Evolutionary conservation across 2,888 invertebrate genomes (phyloP).

Genomic region (Stenodema calcarata): DNA sequence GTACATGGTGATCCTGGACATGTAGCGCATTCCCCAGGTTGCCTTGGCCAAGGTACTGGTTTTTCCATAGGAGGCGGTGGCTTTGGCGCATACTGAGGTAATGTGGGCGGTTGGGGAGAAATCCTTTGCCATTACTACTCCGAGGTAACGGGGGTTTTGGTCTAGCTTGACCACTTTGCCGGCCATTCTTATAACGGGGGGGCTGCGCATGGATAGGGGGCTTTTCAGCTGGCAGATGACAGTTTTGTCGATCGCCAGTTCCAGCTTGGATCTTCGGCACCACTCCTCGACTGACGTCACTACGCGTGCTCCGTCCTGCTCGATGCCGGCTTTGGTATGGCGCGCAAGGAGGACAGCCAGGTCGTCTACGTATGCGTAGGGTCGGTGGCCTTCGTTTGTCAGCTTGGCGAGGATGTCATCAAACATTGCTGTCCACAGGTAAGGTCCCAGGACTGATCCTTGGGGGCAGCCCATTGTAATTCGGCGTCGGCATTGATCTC

Average conservation of each 20-base stretch:
- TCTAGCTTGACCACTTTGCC: neutral
- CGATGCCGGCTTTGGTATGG: neutral
- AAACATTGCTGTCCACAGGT: slow-evolving; percentile 54
- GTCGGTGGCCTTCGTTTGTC: neutral
- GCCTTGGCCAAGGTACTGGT: too few species aligned
- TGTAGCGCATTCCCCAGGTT: too few species aligned
- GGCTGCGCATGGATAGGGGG: neutral
- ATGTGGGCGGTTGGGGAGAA: too few species aligned
- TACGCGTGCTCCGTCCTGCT: neutral
- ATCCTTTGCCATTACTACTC: too few species aligned
- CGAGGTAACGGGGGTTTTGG: too few species aligned
- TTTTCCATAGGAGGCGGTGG: too few species aligned
- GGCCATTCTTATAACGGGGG: neutral
- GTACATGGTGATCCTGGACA: too few species aligned
- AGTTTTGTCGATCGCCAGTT: neutral
- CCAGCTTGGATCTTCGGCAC: neutral
- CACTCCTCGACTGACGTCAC: neutral
- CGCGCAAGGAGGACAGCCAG: slow-evolving; percentile 14
- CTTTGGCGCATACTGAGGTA: too few species aligned
- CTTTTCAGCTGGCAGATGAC: neutral
- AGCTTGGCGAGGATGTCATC: slow-evolving; percentile 46
- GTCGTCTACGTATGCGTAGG: slow-evolving; percentile 36
- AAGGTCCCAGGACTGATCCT: slow-evolving; percentile 46
- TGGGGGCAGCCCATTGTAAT: slow-evolving; percentile 54
- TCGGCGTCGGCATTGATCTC: neutral